These are phyloP conservation scores for Oppia nitens DNA, from an alignment of 1,140 invertebrate genomes.

Conservation along the genomic window DNA sequence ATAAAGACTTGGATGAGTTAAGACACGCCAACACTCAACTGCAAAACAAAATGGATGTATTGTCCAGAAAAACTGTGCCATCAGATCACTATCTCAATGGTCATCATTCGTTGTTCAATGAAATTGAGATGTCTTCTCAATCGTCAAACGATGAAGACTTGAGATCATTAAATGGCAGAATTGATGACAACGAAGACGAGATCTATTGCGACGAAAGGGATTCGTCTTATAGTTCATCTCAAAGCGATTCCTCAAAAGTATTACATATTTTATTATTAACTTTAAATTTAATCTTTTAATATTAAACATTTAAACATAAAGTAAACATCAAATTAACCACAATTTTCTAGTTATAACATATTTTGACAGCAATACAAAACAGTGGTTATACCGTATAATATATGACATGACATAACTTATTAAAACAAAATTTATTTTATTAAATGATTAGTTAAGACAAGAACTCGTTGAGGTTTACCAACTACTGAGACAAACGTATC, in stretches of 20 bases:
- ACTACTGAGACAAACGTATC: conserved; percentile 30
- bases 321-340: neutral
- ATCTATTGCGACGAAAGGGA: neutral
- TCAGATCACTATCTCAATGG: conserved; percentile 6
- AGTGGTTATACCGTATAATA: too few species aligned
- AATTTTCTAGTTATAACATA: too few species aligned
- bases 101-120: conserved; percentile 31
- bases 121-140: conserved; percentile 34
- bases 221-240: neutral
- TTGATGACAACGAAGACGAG: conserved; percentile 5
- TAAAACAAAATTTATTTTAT: too few species aligned
- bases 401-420: neutral
- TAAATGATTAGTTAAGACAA: conserved; percentile 28
- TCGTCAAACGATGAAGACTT: conserved; percentile 20
- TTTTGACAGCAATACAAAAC: neutral
- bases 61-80: neutral
- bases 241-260: neutral
- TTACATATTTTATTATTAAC: neutral
- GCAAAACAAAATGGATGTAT: conserved; percentile 30
- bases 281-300: too few species aligned
- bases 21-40: conserved; percentile 36
- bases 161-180: neutral
- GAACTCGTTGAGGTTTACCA: conserved; percentile 34
- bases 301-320: neutral
- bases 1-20: conserved; percentile 41